Conservation (phyloP, 2,113 vertebrate species). For the Dromiciops gliroides region DNA sequence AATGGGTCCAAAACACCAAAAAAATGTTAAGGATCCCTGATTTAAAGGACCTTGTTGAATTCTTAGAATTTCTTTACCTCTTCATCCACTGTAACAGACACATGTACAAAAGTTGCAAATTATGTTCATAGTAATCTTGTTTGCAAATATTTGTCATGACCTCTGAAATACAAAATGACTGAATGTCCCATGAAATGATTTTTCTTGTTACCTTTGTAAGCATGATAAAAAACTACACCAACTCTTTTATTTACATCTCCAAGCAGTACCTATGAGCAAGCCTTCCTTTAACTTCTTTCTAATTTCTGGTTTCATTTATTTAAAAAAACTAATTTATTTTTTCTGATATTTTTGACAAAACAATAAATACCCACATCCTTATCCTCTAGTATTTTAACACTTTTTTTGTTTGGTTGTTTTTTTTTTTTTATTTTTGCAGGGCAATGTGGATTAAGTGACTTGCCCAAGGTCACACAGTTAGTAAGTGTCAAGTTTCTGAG, state of each 20-base stretch:
- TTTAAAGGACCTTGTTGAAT: neutral
- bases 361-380: neutral
- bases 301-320: neutral
- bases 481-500: no score
- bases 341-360: neutral
- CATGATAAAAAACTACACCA: neutral
- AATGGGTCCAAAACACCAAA: neutral
- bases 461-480: no score
- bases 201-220: neutral
- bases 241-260: neutral
- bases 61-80: neutral
- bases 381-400: neutral
- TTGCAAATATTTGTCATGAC: neutral
- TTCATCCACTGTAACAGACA: neutral
- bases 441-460: no score
- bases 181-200: neutral
- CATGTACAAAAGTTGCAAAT: neutral
- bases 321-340: neutral
- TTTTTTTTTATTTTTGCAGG: no score
- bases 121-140: neutral
- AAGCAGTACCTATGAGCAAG: neutral
- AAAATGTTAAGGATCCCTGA: neutral
- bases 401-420: no score
- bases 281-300: neutral
- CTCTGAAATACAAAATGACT: neutral